Evolutionary conservation across 2,797 vertebrate genomes (phyloP).

Genomic region (Gila robusta): DNA sequence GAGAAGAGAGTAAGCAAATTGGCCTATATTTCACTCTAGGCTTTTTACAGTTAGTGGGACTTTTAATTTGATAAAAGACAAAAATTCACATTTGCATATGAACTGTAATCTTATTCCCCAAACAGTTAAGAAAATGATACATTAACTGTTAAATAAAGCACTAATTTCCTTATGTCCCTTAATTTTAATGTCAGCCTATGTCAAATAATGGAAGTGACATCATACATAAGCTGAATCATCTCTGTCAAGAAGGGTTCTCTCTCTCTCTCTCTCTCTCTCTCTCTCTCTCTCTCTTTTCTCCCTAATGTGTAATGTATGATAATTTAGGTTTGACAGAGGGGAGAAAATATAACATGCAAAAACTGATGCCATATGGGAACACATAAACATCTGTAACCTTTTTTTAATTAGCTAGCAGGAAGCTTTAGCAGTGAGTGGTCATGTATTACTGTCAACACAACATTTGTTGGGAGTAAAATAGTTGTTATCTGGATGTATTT

Average conservation of each 20-base stretch:
- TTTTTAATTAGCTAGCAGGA: background rate
- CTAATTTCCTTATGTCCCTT: background rate
- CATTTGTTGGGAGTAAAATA: background rate
- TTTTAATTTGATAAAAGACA: background rate
- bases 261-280: background rate
- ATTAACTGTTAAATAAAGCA: background rate
- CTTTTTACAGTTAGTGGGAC: background rate
- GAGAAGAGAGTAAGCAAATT: background rate
- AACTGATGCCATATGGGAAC: background rate
- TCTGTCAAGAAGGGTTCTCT: background rate
- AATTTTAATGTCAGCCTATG: background rate
- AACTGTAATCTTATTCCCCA: background rate
- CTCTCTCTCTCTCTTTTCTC: background rate
- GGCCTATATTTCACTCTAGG: background rate
- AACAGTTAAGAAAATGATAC: background rate
- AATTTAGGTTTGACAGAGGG: background rate
- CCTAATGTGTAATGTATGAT: background rate
- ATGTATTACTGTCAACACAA: constrained; percentile 1
- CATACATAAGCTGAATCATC: background rate
- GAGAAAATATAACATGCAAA: background rate
- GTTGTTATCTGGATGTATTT: background rate
- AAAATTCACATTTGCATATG: background rate
- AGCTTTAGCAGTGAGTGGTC: background rate
- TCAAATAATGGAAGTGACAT: constrained; percentile 5
- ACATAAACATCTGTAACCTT: background rate